Percentiles rank a stretch among this genome's conserved stretches.
These are phyloP conservation scores for Dicranocentrus wangi DNA, from an alignment of 2,888 invertebrate species.

Conservation along the genomic window DNA sequence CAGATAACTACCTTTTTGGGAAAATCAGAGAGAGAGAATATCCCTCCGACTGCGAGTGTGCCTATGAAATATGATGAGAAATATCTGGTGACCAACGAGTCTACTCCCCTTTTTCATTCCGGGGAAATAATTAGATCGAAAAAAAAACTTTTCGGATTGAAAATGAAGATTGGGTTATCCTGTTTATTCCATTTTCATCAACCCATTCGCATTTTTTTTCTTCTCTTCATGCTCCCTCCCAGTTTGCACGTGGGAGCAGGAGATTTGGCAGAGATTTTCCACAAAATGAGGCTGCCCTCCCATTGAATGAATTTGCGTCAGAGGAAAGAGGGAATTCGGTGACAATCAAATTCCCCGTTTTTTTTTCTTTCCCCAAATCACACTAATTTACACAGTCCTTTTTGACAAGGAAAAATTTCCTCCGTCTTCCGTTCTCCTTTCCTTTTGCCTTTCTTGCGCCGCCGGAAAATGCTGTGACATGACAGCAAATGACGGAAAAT, in stretches of 20 bases:
- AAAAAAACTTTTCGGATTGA: too few relatives aligned
- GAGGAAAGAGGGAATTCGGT: not conserved
- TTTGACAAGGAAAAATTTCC: constrained; percentile 52
- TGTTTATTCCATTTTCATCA: too few relatives aligned
- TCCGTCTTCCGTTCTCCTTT: constrained; percentile 48
- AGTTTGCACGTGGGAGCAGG: too few relatives aligned
- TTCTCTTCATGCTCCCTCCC: too few relatives aligned
- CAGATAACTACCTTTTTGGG: constrained; percentile 22
- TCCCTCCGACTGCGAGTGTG: not conserved
- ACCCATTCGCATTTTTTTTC: too few relatives aligned
- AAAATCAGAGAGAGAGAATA: not conserved
- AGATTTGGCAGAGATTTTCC: too few relatives aligned
- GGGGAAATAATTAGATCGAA: too few relatives aligned
- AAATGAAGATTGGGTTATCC: too few relatives aligned
- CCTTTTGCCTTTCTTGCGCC: not conserved
- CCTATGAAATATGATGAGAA: too few relatives aligned
- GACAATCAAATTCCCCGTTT: not conserved
- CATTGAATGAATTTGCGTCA: too few relatives aligned
- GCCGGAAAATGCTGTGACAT: constrained; percentile 61
- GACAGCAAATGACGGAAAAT: constrained; percentile 62
- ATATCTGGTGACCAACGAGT: too few relatives aligned
- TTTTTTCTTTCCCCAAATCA: too few relatives aligned
- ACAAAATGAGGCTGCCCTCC: constrained; percentile 3
- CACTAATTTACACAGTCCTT: constrained; percentile 45
- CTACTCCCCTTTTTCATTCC: not conserved